These are phyloP conservation scores for Gymnocephalus cernua DNA, from an alignment of 2,113 vertebrate species.

Conservation along the genomic window DNA sequence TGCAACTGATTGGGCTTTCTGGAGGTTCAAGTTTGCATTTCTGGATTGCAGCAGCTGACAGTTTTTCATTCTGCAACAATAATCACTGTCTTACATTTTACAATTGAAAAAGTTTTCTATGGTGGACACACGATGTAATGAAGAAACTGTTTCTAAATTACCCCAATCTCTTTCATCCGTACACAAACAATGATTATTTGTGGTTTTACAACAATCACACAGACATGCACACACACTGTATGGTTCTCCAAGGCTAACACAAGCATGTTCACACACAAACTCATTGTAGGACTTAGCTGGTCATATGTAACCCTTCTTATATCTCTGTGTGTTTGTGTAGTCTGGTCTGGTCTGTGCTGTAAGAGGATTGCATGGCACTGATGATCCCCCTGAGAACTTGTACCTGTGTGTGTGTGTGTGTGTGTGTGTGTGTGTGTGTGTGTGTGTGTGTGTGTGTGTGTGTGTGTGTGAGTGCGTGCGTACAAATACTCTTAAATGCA, in stretches of 20 bases:
- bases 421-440: background rate
- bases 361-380: constrained; percentile 60
- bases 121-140: background rate
- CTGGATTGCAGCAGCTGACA: background rate
- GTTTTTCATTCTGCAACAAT: background rate
- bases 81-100: background rate
- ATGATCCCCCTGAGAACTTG: constrained; percentile 17
- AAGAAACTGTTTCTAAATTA: too few relatives aligned
- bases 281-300: background rate
- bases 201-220: background rate
- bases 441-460: background rate
- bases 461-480: background rate
- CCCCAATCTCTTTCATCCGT: background rate
- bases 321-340: constrained; percentile 8
- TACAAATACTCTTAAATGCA: background rate
- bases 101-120: background rate
- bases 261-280: background rate
- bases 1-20: background rate
- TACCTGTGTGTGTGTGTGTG: background rate
- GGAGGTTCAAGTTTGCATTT: background rate
- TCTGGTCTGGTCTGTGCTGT: constrained; percentile 17
- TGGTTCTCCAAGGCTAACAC: background rate
- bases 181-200: background rate
- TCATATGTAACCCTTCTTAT: background rate
- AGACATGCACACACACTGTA: background rate